Percentiles rank a stretch among this genome's conserved stretches.
phyloP scores from a whole-genome alignment of 2,888 invertebrate genomes.

The Ennomos fuscantarius region DNA sequence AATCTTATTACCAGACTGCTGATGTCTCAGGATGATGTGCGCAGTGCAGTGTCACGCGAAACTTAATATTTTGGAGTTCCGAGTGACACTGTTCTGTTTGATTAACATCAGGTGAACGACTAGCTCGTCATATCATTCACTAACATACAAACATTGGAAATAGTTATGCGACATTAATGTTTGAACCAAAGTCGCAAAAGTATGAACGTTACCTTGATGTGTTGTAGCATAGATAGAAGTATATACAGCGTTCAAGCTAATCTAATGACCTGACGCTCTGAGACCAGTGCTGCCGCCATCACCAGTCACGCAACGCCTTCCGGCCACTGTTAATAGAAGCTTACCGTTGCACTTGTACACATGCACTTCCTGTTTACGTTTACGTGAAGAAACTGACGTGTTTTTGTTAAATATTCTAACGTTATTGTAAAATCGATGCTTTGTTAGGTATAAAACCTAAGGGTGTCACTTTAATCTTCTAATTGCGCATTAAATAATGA shows the following conservation, averaged over 20 bases:
- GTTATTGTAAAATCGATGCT: conserved; percentile 1
- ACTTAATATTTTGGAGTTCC: too few relatives aligned
- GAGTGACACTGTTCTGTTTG: too few relatives aligned
- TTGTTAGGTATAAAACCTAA: neutral
- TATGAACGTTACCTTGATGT: too few relatives aligned
- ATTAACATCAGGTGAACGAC: too few relatives aligned
- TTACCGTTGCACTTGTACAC: conserved; percentile 55
- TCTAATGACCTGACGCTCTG: conserved; percentile 34
- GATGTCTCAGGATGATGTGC: too few relatives aligned
- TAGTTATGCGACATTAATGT: too few relatives aligned
- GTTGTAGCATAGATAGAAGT: too few relatives aligned
- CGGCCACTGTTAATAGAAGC: conserved; percentile 64
- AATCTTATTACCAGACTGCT: too few relatives aligned
- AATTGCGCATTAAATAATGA: conserved; percentile 55
- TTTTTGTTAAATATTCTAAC: conserved; percentile 2
- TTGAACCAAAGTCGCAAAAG: too few relatives aligned
- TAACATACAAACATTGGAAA: too few relatives aligned
- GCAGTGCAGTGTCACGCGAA: too few relatives aligned
- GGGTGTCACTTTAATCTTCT: conserved; percentile 46
- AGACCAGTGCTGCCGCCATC: conserved; percentile 41
- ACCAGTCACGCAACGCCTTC: conserved; percentile 68
- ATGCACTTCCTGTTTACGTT: conserved; percentile 38
- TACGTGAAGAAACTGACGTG: conserved; percentile 2
- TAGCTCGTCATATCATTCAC: too few relatives aligned
- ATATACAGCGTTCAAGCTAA: conserved; percentile 15